Evolutionary conservation across 2,888 invertebrate genomes (phyloP).

Genomic region (Globia sparganii): DNA sequence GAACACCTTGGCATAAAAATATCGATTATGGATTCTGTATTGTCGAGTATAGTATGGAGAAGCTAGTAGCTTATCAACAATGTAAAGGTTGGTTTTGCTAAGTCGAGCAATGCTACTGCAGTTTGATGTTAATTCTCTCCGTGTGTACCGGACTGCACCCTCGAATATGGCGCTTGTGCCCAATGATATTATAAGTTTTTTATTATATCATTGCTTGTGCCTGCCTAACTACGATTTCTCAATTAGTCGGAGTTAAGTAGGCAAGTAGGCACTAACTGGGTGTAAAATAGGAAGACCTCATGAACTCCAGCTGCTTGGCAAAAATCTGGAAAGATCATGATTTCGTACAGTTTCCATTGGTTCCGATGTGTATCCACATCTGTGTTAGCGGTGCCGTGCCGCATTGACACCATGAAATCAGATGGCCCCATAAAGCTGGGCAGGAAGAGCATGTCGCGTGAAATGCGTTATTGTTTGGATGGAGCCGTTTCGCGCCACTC

Average conservation of each 20-base stretch:
- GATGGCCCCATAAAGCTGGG: conserved; percentile 79
- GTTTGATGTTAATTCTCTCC: background rate
- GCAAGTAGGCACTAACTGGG: background rate
- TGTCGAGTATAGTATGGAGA: background rate
- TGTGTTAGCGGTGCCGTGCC: conserved; percentile 47
- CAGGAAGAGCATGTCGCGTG: conserved; percentile 85
- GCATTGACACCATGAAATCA: conserved; percentile 77
- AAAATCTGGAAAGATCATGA: conserved; percentile 32
- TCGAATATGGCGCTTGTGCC: background rate
- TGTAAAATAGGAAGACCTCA: background rate
- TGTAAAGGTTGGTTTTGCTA: background rate
- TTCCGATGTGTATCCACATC: conserved; percentile 37
- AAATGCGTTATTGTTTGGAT: conserved; percentile 80
- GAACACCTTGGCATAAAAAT: conserved; percentile 30
- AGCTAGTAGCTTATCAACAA: background rate
- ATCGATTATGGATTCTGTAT: conserved; percentile 2
- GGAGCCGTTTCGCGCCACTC: conserved; percentile 81
- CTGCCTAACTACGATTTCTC: too few relatives aligned
- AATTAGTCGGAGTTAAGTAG: background rate
- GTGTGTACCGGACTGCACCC: background rate
- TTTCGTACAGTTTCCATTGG: conserved; percentile 27
- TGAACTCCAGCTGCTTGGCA: background rate
- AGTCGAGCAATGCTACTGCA: conserved; percentile 15
- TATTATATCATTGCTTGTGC: too few relatives aligned
- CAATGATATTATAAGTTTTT: too few relatives aligned